A percentile compares a stretch with the other conserved stretches of the same genome.
Evolutionary conservation across 1,140 invertebrate genomes (phyloP).

Genomic region (Drosophila eugracilis): DNA sequence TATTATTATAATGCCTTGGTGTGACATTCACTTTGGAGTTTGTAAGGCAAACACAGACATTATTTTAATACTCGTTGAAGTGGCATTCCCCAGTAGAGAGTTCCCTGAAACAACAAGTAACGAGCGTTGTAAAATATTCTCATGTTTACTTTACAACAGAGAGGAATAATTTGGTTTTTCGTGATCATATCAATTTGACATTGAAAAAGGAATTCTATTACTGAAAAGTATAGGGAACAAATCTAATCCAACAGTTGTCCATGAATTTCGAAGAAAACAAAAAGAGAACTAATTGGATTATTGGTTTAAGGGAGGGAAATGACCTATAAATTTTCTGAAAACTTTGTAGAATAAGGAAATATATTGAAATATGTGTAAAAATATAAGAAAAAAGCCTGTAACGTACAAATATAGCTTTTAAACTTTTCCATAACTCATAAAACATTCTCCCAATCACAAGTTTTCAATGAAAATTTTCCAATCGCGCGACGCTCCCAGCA

Average conservation of each 20-base stretch:
- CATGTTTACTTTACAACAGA: not conserved
- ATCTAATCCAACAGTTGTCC: no score
- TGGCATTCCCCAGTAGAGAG: constrained; percentile 11
- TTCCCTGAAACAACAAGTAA: constrained; percentile 22
- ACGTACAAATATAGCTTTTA: no score
- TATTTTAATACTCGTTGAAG: not conserved
- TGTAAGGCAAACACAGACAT: constrained; percentile 30
- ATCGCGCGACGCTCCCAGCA: constrained; percentile 6
- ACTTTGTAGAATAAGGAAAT: no score
- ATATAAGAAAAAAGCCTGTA: not conserved
- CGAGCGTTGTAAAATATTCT: constrained; percentile 1
- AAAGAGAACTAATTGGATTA: constrained; percentile 7
- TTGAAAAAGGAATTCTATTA: no score
- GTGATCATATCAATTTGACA: not conserved
- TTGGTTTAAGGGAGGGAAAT: not conserved
- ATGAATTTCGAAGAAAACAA: not conserved
- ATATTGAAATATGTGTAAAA: no score
- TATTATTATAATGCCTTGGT: constrained; percentile 16
- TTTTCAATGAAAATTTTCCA: constrained; percentile 21
- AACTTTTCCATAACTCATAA: not conserved
- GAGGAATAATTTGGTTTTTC: no score
- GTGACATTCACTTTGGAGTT: constrained; percentile 25
- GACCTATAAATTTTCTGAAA: not conserved
- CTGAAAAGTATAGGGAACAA: no score
- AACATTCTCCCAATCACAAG: constrained; percentile 8